phyloP scores from a whole-genome alignment of 2,797 vertebrate genomes.

The Rhabdomys pumilio region DNA sequence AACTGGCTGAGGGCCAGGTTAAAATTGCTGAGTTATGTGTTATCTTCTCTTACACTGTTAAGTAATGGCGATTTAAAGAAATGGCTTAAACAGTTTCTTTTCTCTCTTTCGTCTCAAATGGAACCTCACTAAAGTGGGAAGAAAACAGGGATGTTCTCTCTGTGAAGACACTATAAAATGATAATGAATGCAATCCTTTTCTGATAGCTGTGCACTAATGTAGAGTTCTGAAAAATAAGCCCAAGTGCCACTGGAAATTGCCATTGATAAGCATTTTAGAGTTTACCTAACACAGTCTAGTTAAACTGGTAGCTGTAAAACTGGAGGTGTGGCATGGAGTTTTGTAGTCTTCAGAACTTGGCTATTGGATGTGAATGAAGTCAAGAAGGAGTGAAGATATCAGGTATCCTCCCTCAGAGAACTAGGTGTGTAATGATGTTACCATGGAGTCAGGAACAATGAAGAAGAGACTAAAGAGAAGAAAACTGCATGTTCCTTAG shows the following conservation, averaged over 20 bases:
- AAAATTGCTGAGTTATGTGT: conserved; percentile 44
- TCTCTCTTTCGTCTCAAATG: conserved; percentile 41
- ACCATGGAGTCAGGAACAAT: background rate
- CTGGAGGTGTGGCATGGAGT: background rate
- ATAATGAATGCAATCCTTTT: conserved; percentile 43
- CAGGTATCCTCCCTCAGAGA: background rate
- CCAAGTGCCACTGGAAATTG: conserved; percentile 6
- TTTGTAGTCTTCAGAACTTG: conserved; percentile 20
- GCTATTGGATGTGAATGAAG: background rate
- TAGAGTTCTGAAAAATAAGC: conserved; percentile 59
- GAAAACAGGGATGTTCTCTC: conserved; percentile 54
- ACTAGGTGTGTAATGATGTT: background rate
- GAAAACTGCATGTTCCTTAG: background rate
- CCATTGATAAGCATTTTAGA: background rate
- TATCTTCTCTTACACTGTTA: conserved; percentile 57
- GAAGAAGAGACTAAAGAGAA: background rate
- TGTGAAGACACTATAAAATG: conserved; percentile 44
- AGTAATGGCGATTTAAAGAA: conserved; percentile 70
- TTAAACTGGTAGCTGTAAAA: background rate
- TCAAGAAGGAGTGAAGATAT: background rate
- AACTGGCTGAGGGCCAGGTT: conserved; percentile 71
- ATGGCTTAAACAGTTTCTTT: conserved; percentile 53
- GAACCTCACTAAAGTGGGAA: background rate
- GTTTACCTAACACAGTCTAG: conserved; percentile 1
- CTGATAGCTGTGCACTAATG: conserved; percentile 25